Base-by-base conservation (phyloP, 1,140 invertebrate species). In the Nasonia vitripennis region DNA sequence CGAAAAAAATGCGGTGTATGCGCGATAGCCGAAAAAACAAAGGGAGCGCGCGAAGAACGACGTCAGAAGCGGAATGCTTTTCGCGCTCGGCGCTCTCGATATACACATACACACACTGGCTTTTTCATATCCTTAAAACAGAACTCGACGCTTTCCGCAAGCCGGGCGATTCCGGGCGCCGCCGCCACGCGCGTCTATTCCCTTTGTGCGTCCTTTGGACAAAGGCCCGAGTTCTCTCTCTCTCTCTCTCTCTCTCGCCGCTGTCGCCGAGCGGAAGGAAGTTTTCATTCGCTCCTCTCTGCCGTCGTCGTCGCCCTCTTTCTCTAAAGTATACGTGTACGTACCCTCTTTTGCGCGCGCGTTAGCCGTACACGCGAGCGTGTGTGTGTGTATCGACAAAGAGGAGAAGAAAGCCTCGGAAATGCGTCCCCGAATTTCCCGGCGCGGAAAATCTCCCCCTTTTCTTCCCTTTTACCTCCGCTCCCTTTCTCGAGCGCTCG, bases 191-290 rank as follows among this genome's bases (percentile, higher is more conserved):
- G 2, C 82, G 68, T 84, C 67, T 84, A 73, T 81, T 84, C 67
- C 86, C 84, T 87, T 87, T 87, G 86, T 87, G 74, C 83, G 55
- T 82, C 48, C 75, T 74, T 20, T 5, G 81, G 81, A 87, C 86
- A 87, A 87, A 87, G 80, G 83, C 75, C 27, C 71, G 81, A 82
- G 34, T 82, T 75, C 48, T 41, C 41, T 27, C 27, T 27, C 27
- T 27, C 27, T 27, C 27, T 27, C 27, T 27, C 27, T 27, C 27
- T 27, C 27, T 51, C 77, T 78, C 67, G 81, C 74, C 80, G 17
- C 55, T 62, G 55, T 62, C 55, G 17, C 55, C 55, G 6, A n/a
- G 20, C 55, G 85, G 81, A 86, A 87, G 81, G 62, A 80, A 83
- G 84, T 81, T 77, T 81, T 81, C 84, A 75, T 77, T 68, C 78